phyloP scores from a whole-genome alignment of 1,140 invertebrate species.

The Pseudomyrmex pallidus region DNA sequence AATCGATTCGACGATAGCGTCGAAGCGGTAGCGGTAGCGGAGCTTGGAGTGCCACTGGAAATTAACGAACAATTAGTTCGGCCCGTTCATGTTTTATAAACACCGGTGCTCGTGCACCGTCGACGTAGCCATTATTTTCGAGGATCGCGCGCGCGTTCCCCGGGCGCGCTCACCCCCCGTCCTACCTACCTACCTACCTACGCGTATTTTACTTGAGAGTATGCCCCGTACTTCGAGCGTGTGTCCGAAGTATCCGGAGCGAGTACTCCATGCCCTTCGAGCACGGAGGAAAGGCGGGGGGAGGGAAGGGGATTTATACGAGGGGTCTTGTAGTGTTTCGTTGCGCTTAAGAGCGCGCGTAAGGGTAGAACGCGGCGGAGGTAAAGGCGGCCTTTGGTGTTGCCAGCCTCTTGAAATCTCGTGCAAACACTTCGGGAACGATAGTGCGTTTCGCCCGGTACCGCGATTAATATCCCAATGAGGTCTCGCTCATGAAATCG shows the following conservation, averaged over 20 bases:
- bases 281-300: constrained; percentile 61
- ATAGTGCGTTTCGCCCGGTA: constrained; percentile 73
- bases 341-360: constrained; percentile 76
- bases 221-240: constrained; percentile 56
- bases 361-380: constrained; percentile 34
- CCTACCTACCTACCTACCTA: constrained; percentile 39
- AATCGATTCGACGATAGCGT: not conserved
- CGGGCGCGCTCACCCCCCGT: too few relatives aligned
- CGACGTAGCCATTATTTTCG: constrained; percentile 78
- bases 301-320: constrained; percentile 46
- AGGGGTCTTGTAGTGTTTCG: constrained; percentile 77
- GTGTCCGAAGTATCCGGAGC: constrained; percentile 67
- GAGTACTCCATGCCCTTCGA: constrained; percentile 71
- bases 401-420: constrained; percentile 80
- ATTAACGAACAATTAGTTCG: constrained; percentile 82
- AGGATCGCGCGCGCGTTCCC: constrained; percentile 59
- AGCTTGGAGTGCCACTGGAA: constrained; percentile 76
- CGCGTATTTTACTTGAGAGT: constrained; percentile 18
- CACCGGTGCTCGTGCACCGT: constrained; percentile 68
- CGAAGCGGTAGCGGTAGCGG: constrained; percentile 15
- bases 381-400: constrained; percentile 76
- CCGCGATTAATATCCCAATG: constrained; percentile 83
- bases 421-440: constrained; percentile 80
- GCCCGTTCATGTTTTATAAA: constrained; percentile 78
- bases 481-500: constrained; percentile 73